Evolutionary conservation across 2,113 vertebrate species (phyloP), one percentile per base, ranked within the genome.

Genomic region (Sprattus sprattus): DNA sequence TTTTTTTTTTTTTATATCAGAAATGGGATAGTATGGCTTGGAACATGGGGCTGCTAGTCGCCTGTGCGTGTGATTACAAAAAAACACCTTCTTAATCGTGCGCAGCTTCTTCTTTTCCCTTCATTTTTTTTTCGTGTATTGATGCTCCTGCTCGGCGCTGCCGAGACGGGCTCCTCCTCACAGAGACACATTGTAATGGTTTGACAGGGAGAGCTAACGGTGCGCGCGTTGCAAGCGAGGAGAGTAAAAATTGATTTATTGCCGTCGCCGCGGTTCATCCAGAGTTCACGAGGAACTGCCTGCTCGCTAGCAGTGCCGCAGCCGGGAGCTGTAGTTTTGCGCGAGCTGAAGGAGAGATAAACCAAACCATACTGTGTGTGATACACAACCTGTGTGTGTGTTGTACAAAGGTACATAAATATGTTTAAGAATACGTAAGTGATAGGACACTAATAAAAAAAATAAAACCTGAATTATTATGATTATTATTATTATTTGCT

Each of bases 201-300:
- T 92, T 92, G 92, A 93, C 93, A 92, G 93, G 92, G 89, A 91
- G 93, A 92, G 85, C 93, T 92, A 89, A 87, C 94, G 91, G 92
- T 93, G 88, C 93, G 93, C 93, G 89, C 93, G 94, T 95, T 91
- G 95, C 95, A 95, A 78, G 94, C 94, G 91, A 91, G 45, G 54
- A 83, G 50, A 85, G 67, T 84, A 84, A 84, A 92, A 92, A 94
- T 78, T 96, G 95, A 96, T 96, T 95, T 95, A 96, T 96, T 91
- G 88, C 94, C 93, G 92, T 93, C 93, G 93, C 94, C 93, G 93
- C 91, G 95, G 95, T 96, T 96, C 95, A 96, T 93, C 93, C 94
- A 95, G 94, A 96, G 95, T 96, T 96, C 95, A 96, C 94, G 92
- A 92, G 94, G 94, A 94, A 94, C 94, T 84, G 87, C 95, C 93